phyloP scores from a whole-genome alignment of 23 tunicate species.

The Styela plicata region DNA sequence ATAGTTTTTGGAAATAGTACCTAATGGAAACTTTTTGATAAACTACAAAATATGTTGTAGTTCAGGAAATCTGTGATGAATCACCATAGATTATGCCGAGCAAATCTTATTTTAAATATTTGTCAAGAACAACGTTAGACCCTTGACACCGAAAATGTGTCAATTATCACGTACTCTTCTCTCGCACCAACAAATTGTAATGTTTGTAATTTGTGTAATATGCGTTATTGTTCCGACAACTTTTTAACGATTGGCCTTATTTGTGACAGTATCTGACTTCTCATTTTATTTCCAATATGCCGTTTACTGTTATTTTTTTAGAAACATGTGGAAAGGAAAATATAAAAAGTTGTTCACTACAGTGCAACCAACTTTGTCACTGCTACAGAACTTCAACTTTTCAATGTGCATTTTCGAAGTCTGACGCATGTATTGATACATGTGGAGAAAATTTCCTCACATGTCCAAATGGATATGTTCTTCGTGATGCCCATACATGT shows the following conservation, averaged over 20 bases:
- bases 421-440: slow-evolving; percentile 85
- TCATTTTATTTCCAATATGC: too few relatives aligned
- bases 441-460: slow-evolving; percentile 91
- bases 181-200: not conserved
- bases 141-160: not conserved
- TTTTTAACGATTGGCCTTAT: too few relatives aligned
- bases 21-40: too few relatives aligned
- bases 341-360: slow-evolving; percentile 76
- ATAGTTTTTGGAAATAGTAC: too few relatives aligned
- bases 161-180: not conserved
- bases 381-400: slow-evolving; percentile 75
- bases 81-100: too few relatives aligned
- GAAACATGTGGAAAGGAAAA: slow-evolving; percentile 88
- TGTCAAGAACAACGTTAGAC: not conserved
- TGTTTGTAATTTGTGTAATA: not conserved
- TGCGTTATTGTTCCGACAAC: not conserved
- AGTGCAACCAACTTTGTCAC: slow-evolving; percentile 90
- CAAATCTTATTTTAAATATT: too few relatives aligned
- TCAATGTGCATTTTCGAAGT: slow-evolving; percentile 72
- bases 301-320: slow-evolving; percentile 13
- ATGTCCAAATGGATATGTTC: slow-evolving; percentile 90
- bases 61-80: too few relatives aligned
- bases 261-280: too few relatives aligned
- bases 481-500: slow-evolving; percentile 88
- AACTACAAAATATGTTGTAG: too few relatives aligned